A percentile compares a stretch with the other conserved stretches of the same genome.
These are phyloP conservation scores for Nettapus auritus DNA, from an alignment of 2,113 vertebrate species.

Conservation along the genomic window DNA sequence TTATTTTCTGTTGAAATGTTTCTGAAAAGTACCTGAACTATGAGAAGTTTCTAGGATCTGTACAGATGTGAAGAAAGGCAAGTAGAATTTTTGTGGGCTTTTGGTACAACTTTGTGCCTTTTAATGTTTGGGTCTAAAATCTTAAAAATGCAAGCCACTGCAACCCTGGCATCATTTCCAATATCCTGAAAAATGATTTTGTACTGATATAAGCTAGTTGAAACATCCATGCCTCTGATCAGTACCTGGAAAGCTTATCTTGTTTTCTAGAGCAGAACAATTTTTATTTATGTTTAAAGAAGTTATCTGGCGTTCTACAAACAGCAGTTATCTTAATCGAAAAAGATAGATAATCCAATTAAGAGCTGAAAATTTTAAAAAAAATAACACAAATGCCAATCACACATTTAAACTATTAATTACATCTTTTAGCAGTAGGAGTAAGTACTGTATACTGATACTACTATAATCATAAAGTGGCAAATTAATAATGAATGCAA, in stretches of 20 bases:
- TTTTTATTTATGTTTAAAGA: fast-evolving
- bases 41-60: background rate
- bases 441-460: background rate
- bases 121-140: background rate
- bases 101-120: background rate
- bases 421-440: background rate
- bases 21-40: background rate
- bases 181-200: background rate
- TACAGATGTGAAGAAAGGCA: background rate
- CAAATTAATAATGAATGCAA: background rate
- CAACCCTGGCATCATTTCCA: background rate
- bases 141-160: background rate
- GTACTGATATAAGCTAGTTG: background rate
- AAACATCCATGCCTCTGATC: background rate
- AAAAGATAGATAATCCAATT: background rate
- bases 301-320: background rate
- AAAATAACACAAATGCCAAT: background rate
- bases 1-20: background rate
- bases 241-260: background rate
- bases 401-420: background rate
- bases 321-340: background rate
- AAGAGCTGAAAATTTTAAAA: background rate
- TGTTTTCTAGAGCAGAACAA: background rate
- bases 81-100: background rate
- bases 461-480: background rate